These are phyloP conservation scores for Eubasilissa splendida DNA, from an alignment of 2,888 invertebrate species.

Conservation along the genomic window DNA sequence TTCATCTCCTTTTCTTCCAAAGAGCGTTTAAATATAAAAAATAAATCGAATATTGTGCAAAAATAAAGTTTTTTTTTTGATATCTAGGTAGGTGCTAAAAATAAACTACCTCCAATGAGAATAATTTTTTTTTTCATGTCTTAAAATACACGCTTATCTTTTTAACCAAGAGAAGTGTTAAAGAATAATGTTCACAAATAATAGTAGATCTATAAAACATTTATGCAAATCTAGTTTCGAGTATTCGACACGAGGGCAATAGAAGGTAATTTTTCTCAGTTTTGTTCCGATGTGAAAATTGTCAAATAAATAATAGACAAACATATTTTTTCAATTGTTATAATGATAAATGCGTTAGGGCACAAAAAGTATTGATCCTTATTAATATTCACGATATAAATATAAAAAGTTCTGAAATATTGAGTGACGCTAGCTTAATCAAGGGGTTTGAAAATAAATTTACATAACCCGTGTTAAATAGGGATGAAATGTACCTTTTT, in stretches of 20 bases:
- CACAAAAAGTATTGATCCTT: conserved; percentile 44
- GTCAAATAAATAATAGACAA: conserved; percentile 36
- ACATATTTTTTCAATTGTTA: conserved; percentile 40
- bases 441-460: conserved; percentile 38
- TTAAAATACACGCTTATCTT: too few relatives aligned
- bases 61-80: too few relatives aligned
- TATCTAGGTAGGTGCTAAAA: too few relatives aligned
- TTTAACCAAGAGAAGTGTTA: too few relatives aligned
- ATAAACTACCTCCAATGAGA: too few relatives aligned
- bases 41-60: too few relatives aligned
- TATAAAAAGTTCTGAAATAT: conserved; percentile 38
- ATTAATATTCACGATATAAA: conserved; percentile 53
- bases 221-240: conserved; percentile 26
- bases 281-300: conserved; percentile 49
- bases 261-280: conserved; percentile 47
- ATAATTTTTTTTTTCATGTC: too few relatives aligned
- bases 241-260: conserved; percentile 26
- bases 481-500: neutral
- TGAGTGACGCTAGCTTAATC: conserved; percentile 49
- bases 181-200: neutral
- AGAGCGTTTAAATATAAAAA: too few relatives aligned
- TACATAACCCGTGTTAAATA: conserved; percentile 43
- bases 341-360: conserved; percentile 50
- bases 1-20: too few relatives aligned
- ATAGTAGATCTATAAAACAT: conserved; percentile 21